Base-by-base conservation (phyloP, 1,140 invertebrate genomes). In the Bursaphelenchus mucronatus region DNA sequence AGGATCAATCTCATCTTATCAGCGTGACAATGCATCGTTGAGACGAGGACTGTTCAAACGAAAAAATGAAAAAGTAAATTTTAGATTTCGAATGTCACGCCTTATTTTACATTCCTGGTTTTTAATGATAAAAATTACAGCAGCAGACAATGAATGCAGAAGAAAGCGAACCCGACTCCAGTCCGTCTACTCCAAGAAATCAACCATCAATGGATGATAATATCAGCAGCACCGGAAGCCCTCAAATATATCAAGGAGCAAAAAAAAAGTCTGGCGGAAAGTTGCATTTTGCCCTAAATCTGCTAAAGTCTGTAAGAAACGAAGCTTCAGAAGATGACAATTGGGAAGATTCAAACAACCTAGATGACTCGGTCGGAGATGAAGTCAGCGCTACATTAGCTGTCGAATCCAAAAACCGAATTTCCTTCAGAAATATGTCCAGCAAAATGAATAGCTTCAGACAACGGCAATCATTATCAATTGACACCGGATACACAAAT, bases 1-100 rank as follows among this genome's bases (percentile, higher is more conserved):
- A 40, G 57, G 57, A 11, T 59, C 57, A 11, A 30, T 59, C 13
- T 65, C 43, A 19, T 50, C 64, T 8, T 30, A 40, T 46, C 50
- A 55, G 41, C 65, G 66, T 21, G 78, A 81, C 43, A 74, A 81
- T n/a, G 76, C 73, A 17, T 81, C 79, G 10, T 53, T 79, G 10
- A 53, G 76, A 61, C 55, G 76, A 50, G 79, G 79, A 19, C 46
- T 79, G 17, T 79, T 79, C 63, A 81, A 80, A 55, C 68, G 72
- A 55, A 68, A 70, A 50, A 76, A 72, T 71, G 58, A 73, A 10
- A 66, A 19, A 63, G 50, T 43, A 67, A 44, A 10, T 17, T 64
- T 66, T 50, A 19, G 6, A 15, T 8, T 9, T 11, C 8, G 50
- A 6, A 15, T 9, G 8, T 11, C 39, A 7, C 41, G 13, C 13